Evolutionary conservation across 2,888 invertebrate species (phyloP), one percentile per base, ranked within the genome.

Genomic region (Griposia aprilina): DNA sequence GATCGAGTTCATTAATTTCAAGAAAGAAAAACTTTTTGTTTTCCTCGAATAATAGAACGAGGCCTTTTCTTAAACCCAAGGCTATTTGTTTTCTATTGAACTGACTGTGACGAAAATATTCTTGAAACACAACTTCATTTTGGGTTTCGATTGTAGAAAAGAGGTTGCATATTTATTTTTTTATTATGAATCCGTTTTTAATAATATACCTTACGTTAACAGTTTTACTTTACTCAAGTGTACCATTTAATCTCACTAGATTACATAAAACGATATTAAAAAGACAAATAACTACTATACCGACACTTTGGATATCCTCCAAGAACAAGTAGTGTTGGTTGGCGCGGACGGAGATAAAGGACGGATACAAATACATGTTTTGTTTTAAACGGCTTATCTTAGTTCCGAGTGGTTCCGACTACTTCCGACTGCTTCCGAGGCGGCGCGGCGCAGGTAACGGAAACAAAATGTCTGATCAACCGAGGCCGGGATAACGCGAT

Each of bases 401-500:
- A 73, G 88, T 88, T 87, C 85, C 85, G 89, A 82, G 75, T 75
- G 80, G 45, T 88, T 85, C 84, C 85, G 88, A 83, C 75, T 73
- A 79, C 59, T 88, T 87, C 84, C 85, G 89, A 83, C 75, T 74
- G 68, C 52, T 76, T 45, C 76, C 80, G 80, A 72, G 45, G 81
- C 73, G 86, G 63, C 15, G 78, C 65, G 87, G 86, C 84, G 89
- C 87, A 89, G 90, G 89, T 89, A 88, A 87, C 90, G 90, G 92
- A 92, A 91, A 84, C 89, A 90, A 91, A 91, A 84, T 89, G 90
- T 87, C 88, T 88, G 92, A 92, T 92, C 91, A 91, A 88, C 89
- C 88, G 86, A 87, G 86, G 86, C 87, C 91, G 91, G 91, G 89
- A 89, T 91, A 89, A 90, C 85, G 90, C 85, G 94, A 93, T 94